These are phyloP conservation scores for Thalassaphorura encarpata DNA, from an alignment of 1,140 invertebrate genomes.

Conservation along the genomic window DNA sequence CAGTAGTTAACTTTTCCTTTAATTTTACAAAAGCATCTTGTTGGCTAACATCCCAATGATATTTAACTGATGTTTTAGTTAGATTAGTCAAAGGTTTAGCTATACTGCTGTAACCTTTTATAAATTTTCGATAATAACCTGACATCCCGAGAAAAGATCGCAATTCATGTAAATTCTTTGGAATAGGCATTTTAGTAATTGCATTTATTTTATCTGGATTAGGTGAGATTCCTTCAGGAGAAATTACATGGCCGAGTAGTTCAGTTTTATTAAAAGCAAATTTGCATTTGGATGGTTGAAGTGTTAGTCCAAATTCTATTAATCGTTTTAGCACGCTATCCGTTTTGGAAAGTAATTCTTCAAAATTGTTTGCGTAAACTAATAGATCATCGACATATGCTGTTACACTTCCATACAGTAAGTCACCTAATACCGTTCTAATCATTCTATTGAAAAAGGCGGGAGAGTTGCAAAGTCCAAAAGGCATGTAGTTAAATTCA, in stretches of 20 bases:
- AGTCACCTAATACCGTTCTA: background rate
- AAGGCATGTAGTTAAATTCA: background rate
- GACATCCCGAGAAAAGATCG: background rate
- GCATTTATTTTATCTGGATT: constrained; percentile 17
- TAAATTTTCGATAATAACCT: background rate
- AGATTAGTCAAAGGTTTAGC: background rate
- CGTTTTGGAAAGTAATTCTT: background rate
- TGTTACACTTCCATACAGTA: background rate
- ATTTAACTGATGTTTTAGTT: no score
- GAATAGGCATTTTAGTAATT: constrained; percentile 7
- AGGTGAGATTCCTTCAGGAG: no score
- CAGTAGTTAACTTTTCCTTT: no score
- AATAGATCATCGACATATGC: background rate
- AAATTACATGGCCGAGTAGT: no score
- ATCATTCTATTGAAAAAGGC: background rate
- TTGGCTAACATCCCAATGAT: no score
- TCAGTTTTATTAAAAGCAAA: no score
- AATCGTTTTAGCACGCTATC: background rate
- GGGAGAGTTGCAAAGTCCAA: background rate
- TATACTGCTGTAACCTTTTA: background rate
- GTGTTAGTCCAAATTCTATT: background rate
- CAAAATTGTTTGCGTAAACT: background rate
- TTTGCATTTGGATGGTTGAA: no score
- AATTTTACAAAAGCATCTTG: no score
- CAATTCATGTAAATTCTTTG: background rate